Conservation (phyloP, 2,113 vertebrate species). For the Nothoprocta pentlandii region DNA sequence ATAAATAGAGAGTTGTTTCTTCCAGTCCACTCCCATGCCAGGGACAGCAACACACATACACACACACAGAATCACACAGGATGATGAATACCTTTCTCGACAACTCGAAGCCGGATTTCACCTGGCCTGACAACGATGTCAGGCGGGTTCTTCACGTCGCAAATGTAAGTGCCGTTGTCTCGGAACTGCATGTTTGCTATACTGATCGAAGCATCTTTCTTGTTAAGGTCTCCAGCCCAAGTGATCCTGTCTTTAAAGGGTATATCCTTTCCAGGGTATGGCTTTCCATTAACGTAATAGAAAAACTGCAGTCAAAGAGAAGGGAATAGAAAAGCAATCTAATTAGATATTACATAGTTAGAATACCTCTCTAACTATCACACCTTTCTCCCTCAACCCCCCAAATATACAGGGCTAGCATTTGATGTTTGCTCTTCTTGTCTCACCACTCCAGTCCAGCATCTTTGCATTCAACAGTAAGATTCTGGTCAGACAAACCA, state of each 20-base stretch:
- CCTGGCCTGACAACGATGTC: conserved; percentile 85
- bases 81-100: conserved; percentile 86
- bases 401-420: not conserved
- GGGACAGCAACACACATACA: not conserved
- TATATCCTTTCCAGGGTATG: conserved; percentile 71
- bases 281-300: conserved; percentile 81
- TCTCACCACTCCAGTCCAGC: not conserved
- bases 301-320: conserved; percentile 83
- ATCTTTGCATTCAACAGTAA: not conserved
- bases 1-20: not conserved
- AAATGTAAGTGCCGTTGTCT: conserved; percentile 93
- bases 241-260: conserved; percentile 86
- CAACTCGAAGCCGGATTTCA: conserved; percentile 85
- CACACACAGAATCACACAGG: not conserved
- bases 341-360: not conserved
- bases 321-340: conserved; percentile 43
- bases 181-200: conserved; percentile 87
- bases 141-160: conserved; percentile 92
- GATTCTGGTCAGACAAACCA: not conserved
- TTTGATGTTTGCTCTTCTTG: not conserved
- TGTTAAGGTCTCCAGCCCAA: conserved; percentile 93
- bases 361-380: not conserved
- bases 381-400: not conserved
- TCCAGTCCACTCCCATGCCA: not conserved
- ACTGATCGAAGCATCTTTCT: conserved; percentile 91